phyloP scores from a whole-genome alignment of 2,113 vertebrate genomes.

The Psittacara wagleri region DNA sequence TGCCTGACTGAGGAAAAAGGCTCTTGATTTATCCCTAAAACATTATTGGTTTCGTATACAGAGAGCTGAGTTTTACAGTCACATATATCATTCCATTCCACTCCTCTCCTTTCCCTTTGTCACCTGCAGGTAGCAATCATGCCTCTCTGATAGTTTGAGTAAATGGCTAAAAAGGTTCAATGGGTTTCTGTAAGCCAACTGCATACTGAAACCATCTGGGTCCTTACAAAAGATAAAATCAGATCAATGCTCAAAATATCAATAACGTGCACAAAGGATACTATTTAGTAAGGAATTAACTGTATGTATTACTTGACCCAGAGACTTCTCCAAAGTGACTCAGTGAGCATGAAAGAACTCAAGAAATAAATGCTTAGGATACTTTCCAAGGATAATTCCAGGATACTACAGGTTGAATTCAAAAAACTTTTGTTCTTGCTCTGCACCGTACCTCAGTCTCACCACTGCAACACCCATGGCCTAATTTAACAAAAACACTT shows the following conservation, averaged over 20 bases:
- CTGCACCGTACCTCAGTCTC: background rate
- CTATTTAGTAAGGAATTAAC: background rate
- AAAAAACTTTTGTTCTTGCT: background rate
- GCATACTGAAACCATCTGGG: background rate
- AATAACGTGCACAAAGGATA: background rate
- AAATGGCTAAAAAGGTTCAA: background rate
- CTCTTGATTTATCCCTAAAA: background rate
- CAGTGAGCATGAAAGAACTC: background rate
- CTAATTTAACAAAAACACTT: background rate
- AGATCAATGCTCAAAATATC: background rate
- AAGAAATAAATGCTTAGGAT: background rate
- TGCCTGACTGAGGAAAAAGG: background rate
- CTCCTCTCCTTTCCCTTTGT: background rate
- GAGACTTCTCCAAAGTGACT: background rate
- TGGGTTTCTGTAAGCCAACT: background rate
- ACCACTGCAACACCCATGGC: background rate
- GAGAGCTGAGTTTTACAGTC: background rate
- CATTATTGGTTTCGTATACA: background rate
- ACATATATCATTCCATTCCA: background rate
- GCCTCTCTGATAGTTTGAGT: background rate
- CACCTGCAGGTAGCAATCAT: background rate
- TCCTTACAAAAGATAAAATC: background rate
- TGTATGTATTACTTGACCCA: background rate
- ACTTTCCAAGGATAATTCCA: background rate
- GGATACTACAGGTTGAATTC: background rate